Evolutionary conservation across 1,140 invertebrate genomes (phyloP).

Genomic region (Pogonus chalceus): DNA sequence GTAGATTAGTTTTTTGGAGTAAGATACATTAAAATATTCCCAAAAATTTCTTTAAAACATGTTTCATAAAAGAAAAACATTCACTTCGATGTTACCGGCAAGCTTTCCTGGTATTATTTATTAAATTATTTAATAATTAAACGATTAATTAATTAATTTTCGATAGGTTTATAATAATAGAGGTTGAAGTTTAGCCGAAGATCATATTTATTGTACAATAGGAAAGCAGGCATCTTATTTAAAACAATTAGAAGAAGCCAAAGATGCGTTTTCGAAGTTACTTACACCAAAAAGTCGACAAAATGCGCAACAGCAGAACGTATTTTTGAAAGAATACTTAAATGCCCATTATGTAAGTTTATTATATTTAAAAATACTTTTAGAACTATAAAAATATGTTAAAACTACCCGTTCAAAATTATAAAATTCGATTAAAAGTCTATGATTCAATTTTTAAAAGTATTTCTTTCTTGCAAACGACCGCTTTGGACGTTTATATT

Average conservation of each 20-base stretch:
- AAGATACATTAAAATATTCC: too few relatives aligned
- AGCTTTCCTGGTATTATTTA: constrained; percentile 67
- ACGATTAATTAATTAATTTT: constrained; percentile 42
- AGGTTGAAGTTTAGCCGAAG: constrained; percentile 83
- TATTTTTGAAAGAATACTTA: constrained; percentile 82
- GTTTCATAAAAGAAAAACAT: too few relatives aligned
- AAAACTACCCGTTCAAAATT: too few relatives aligned
- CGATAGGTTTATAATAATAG: constrained; percentile 67
- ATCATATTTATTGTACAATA: constrained; percentile 91
- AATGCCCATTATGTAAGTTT: constrained; percentile 61
- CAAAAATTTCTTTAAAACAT: too few relatives aligned
- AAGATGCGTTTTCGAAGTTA: constrained; percentile 67
- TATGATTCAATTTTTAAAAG: too few relatives aligned
- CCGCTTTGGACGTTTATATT: too few relatives aligned
- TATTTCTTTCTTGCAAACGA: too few relatives aligned
- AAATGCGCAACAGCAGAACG: constrained; percentile 64
- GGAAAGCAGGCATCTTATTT: constrained; percentile 77
- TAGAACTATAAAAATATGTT: too few relatives aligned
- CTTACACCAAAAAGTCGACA: constrained; percentile 67
- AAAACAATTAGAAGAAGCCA: constrained; percentile 62
- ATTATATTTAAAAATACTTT: too few relatives aligned
- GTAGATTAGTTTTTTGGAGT: too few relatives aligned
- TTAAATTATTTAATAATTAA: neutral
- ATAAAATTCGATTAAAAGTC: too few relatives aligned
- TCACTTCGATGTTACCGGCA: constrained; percentile 85